These are phyloP conservation scores for Ischnus inquisitorius DNA, from an alignment of 2,888 invertebrate genomes.

Conservation along the genomic window DNA sequence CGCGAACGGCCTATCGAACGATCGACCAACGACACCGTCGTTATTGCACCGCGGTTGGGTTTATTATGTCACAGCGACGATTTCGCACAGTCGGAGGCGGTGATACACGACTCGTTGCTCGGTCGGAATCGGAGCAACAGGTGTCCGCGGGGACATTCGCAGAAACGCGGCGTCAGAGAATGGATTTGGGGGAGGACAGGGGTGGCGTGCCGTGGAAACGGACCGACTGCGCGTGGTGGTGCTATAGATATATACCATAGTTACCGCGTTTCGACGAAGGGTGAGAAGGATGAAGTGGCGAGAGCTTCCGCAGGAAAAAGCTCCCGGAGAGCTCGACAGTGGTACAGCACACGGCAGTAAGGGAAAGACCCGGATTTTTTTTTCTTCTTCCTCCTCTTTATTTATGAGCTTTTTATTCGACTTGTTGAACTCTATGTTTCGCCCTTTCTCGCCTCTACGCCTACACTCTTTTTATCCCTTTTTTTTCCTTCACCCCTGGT, in stretches of 20 bases:
- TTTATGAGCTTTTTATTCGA: constrained; percentile 86
- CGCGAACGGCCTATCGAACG: constrained; percentile 7
- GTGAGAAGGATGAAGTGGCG: constrained; percentile 63
- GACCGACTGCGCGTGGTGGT: constrained; percentile 47
- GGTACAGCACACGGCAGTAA: constrained; percentile 67
- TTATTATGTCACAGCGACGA: constrained; percentile 47
- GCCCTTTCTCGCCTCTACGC: constrained; percentile 68
- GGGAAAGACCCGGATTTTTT: constrained; percentile 71
- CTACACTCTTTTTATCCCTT: constrained; percentile 58
- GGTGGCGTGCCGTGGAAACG: constrained; percentile 72
- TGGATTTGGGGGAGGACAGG: constrained; percentile 67
- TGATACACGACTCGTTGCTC: constrained; percentile 49
- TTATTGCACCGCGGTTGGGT: constrained; percentile 6
- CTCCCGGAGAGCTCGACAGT: constrained; percentile 71
- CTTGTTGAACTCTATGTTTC: constrained; percentile 83
- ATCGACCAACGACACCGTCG: constrained; percentile 3
- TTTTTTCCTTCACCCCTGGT: not conserved
- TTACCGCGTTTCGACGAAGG: constrained; percentile 69
- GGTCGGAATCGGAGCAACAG: constrained; percentile 80
- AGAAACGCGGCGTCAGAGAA: constrained; percentile 82
- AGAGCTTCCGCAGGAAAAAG: constrained; percentile 74
- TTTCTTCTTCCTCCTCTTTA: constrained; percentile 80
- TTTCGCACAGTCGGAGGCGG: constrained; percentile 23
- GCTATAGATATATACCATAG: constrained; percentile 38
- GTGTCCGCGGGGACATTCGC: constrained; percentile 85